phyloP scores from a whole-genome alignment of 2,113 vertebrate species.

The Camarhynchus parvulus region DNA sequence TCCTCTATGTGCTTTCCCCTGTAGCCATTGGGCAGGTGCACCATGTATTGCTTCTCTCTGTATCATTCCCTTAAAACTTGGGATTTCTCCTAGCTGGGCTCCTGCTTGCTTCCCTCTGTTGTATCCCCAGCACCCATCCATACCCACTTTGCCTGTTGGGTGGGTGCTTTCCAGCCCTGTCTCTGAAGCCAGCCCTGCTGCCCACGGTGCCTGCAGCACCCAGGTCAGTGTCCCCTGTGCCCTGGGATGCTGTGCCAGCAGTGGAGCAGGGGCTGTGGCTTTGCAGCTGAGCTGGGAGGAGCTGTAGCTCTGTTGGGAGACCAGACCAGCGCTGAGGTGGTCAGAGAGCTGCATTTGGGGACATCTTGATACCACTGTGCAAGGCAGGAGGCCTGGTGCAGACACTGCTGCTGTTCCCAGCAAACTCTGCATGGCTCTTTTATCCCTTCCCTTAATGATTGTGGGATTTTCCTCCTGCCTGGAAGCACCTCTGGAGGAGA shows the following conservation, averaged over 20 bases:
- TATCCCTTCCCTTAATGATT: background rate
- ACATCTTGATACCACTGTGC: background rate
- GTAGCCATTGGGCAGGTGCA: background rate
- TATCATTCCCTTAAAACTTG: background rate
- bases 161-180: background rate
- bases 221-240: background rate
- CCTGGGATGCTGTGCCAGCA: background rate
- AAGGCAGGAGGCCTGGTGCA: background rate
- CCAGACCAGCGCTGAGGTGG: accelerated
- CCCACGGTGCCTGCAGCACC: accelerated
- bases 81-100: background rate
- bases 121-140: background rate
- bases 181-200: background rate
- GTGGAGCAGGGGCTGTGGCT: background rate
- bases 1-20: constrained; percentile 6
- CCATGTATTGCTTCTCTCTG: accelerated
- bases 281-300: background rate
- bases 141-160: constrained; percentile 68
- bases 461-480: background rate
- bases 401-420: background rate
- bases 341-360: background rate
- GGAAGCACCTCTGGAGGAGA: background rate
- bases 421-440: background rate
- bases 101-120: background rate
- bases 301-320: background rate